Conservation (phyloP, 2,113 vertebrate species). For the Oryctolagus cuniculus region DNA sequence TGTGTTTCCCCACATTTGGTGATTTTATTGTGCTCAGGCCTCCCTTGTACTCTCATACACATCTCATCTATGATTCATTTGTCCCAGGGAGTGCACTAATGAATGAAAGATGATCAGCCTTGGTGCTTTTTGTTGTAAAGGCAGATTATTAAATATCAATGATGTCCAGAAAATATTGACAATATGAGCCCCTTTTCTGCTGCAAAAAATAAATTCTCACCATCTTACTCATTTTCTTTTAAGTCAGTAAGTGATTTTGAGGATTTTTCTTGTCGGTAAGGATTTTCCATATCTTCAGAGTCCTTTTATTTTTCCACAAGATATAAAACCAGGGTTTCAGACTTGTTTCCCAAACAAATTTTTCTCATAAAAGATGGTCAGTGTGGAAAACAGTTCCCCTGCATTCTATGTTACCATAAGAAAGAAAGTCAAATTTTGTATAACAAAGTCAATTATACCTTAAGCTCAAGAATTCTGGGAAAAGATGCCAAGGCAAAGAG, state of each 20-base stretch:
- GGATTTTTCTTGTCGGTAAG: not conserved
- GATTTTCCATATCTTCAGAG: not conserved
- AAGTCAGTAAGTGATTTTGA: not conserved
- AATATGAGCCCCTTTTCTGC: not conserved
- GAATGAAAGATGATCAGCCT: not conserved
- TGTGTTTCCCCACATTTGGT: slow-evolving; percentile 47
- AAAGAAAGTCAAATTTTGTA: not conserved
- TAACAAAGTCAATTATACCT: not conserved
- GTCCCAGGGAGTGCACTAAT: not conserved
- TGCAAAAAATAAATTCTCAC: not conserved
- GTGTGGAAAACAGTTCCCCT: not conserved
- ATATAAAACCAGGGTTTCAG: not conserved
- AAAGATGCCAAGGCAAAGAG: not conserved
- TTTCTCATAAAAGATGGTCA: not conserved
- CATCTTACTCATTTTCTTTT: not conserved
- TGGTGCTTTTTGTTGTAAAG: not conserved
- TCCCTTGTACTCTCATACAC: not conserved
- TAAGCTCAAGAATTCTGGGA: not conserved
- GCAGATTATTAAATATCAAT: not conserved
- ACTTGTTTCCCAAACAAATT: not conserved
- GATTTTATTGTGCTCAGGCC: slow-evolving; percentile 47
- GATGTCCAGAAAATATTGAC: not conserved
- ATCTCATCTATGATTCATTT: not conserved
- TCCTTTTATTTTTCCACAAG: not conserved
- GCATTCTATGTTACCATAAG: not conserved